phyloP scores from a whole-genome alignment of 2,113 vertebrate species.

The Mirounga angustirostris region DNA sequence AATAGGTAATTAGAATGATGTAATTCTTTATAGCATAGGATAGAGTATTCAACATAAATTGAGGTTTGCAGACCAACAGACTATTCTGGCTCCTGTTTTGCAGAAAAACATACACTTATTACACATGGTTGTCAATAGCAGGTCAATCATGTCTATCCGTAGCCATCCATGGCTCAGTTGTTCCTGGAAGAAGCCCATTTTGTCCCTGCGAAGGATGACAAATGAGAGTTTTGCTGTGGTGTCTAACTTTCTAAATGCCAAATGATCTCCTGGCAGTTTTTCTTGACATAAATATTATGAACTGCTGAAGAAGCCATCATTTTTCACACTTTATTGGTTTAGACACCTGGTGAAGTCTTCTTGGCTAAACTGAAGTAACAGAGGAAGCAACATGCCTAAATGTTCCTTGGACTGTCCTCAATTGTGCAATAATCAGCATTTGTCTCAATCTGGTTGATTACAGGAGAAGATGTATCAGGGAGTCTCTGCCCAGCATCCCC shows the following conservation, averaged over 20 bases:
- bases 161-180: not conserved
- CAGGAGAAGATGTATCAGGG: constrained; percentile 90
- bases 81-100: not conserved
- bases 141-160: not conserved
- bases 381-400: not conserved
- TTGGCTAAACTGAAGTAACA: not conserved
- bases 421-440: not conserved
- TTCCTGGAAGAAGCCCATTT: constrained; percentile 6
- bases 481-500: constrained; percentile 88
- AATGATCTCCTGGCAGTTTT: constrained; percentile 30
- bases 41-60: not conserved
- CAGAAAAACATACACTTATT: not conserved
- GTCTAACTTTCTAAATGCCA: constrained; percentile 46
- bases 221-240: not conserved
- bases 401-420: not conserved
- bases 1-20: not conserved
- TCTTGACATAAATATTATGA: not conserved
- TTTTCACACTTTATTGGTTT: not conserved
- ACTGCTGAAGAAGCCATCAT: not conserved
- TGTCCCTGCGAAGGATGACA: constrained; percentile 3
- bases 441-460: constrained; percentile 66
- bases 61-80: not conserved
- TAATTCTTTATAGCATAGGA: not conserved
- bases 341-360: not conserved
- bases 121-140: not conserved